Evolutionary conservation across 2,797 vertebrate genomes (phyloP).

Genomic region (Cetoscarus ocellatus): DNA sequence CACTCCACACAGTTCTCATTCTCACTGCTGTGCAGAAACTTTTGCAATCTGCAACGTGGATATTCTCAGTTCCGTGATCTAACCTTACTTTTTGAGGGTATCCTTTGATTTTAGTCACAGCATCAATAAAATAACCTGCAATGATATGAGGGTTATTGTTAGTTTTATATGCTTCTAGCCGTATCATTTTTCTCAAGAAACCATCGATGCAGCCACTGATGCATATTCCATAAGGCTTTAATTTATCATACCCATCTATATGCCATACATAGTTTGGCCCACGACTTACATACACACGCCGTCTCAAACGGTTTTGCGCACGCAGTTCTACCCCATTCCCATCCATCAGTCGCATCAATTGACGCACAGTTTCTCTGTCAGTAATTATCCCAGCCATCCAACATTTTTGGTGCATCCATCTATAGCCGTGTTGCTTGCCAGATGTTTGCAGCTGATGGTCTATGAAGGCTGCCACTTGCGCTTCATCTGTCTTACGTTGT

Average conservation of each 20-base stretch:
- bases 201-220: background rate
- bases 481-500: conserved; percentile 3
- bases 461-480: background rate
- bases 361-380: conserved; percentile 3
- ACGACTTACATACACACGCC: too few species aligned
- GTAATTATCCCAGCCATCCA: conserved; percentile 16
- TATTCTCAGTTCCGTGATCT: background rate
- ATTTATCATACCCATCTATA: background rate
- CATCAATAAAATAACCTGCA: background rate
- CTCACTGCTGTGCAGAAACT: background rate
- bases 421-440: conserved; percentile 12
- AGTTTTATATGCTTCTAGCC: background rate
- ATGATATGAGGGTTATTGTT: background rate
- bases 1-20: background rate
- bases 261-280: background rate
- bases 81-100: background rate
- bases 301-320: too few species aligned
- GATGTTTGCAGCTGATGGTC: conserved; percentile 6
- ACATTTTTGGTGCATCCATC: conserved; percentile 23
- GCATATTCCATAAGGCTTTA: background rate
- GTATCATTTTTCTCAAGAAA: background rate
- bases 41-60: background rate
- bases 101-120: background rate
- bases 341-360: too few species aligned
- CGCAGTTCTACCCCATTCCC: too few species aligned